phyloP scores from a whole-genome alignment of 1,140 invertebrate species.

The Drosophila nikananu region DNA sequence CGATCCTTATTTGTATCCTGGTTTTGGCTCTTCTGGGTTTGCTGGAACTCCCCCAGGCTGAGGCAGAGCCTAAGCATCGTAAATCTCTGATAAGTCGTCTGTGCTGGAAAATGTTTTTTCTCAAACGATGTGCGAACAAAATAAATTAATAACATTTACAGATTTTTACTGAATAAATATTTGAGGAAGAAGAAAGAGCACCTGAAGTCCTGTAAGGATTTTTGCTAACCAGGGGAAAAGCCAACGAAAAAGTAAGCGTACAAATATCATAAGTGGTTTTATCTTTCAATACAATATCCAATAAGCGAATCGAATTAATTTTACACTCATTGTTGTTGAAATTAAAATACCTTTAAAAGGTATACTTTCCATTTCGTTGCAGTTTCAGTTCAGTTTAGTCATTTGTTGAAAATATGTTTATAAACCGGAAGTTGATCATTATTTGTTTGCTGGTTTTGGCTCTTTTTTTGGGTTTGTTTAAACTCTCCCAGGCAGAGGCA shows the following conservation, averaged over 20 bases:
- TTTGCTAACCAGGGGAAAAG: too few species aligned
- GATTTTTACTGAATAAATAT: too few species aligned
- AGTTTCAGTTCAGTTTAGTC: background rate
- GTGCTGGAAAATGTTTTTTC: too few species aligned
- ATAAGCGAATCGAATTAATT: background rate
- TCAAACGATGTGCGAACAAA: too few species aligned
- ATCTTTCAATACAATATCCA: background rate
- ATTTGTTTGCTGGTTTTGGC: background rate
- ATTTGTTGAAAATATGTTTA: background rate
- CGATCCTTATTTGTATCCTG: background rate
- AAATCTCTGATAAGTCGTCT: too few species aligned
- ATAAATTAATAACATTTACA: too few species aligned
- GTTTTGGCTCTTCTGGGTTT: background rate
- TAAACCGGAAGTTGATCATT: background rate
- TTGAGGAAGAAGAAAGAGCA: too few species aligned
- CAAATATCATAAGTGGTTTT: background rate
- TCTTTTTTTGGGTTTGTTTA: background rate
- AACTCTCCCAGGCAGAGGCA: background rate
- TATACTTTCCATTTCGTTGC: background rate
- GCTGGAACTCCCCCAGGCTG: background rate
- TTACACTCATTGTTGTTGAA: background rate
- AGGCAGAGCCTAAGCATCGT: too few species aligned
- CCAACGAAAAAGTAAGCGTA: background rate
- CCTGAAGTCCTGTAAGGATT: too few species aligned
- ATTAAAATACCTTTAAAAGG: background rate